These are phyloP conservation scores for Phrynosoma blainvillii DNA, from an alignment of 2,113 vertebrate species.

Conservation along the genomic window DNA sequence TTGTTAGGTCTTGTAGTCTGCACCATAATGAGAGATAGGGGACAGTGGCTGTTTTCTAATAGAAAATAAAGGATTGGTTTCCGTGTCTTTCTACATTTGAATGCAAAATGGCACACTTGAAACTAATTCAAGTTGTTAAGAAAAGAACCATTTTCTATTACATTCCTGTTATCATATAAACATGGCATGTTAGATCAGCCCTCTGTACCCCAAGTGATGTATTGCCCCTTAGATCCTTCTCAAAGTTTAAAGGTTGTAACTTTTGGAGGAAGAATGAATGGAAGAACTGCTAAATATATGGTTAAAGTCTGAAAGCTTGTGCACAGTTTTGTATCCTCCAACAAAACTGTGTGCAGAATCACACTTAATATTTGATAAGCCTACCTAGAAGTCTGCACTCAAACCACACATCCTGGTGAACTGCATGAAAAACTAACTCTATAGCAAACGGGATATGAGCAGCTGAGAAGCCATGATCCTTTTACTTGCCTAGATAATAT, in stretches of 20 bases:
- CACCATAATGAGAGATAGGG: conserved; percentile 95
- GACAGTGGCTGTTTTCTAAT: conserved; percentile 89
- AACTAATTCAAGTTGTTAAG: conserved; percentile 83
- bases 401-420: not conserved
- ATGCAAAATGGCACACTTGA: conserved; percentile 84
- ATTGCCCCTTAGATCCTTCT: conserved; percentile 65
- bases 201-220: conserved; percentile 59
- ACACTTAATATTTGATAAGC: conserved; percentile 37
- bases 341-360: not conserved
- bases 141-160: conserved; percentile 76
- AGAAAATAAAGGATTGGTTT: conserved; percentile 89
- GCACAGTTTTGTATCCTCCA: not conserved
- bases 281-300: conserved; percentile 67
- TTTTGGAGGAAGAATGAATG: conserved; percentile 59
- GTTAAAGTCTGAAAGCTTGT: conserved; percentile 20
- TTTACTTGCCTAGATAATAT: not conserved
- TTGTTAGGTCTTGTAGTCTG: conserved; percentile 97
- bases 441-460: conserved; percentile 38
- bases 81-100: conserved; percentile 84
- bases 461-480: conserved; percentile 38
- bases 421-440: conserved; percentile 60
- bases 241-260: conserved; percentile 69
- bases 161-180: conserved; percentile 75
- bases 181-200: conserved; percentile 70
- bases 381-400: conserved; percentile 44